Evolutionary conservation across 2,797 vertebrate genomes (phyloP).

Genomic region (Trachops cirrhosus): DNA sequence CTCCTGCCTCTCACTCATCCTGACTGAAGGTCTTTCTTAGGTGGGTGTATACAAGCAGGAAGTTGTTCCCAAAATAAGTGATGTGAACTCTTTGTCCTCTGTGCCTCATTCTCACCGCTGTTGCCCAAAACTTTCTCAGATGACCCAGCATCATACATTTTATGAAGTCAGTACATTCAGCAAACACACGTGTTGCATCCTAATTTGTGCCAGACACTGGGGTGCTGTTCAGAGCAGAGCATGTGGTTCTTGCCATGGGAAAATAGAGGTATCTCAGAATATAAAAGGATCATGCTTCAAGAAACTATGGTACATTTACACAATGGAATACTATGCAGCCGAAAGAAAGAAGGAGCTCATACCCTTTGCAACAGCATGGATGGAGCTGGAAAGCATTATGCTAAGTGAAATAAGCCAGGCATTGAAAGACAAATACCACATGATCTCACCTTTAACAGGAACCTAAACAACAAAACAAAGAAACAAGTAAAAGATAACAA

Average conservation of each 20-base stretch:
- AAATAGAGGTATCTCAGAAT: neutral
- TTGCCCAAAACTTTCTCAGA: neutral
- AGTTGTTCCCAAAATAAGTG: neutral
- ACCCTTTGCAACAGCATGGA: too few species aligned
- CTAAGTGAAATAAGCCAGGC: too few species aligned
- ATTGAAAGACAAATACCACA: too few species aligned
- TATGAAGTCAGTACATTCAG: neutral
- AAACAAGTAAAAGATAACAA: too few species aligned
- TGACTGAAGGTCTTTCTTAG: neutral
- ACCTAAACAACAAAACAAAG: too few species aligned
- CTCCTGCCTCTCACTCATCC: neutral
- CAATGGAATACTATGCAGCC: too few species aligned
- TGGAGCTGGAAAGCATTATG: too few species aligned
- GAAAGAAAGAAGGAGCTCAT: too few species aligned
- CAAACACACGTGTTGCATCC: accelerated
- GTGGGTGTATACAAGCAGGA: neutral
- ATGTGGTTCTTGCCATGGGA: accelerated
- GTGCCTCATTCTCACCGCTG: neutral
- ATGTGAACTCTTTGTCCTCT: neutral
- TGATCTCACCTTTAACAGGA: too few species aligned
- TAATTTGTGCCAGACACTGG: too few species aligned
- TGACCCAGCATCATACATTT: neutral
- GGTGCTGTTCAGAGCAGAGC: neutral
- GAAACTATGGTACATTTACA: too few species aligned
- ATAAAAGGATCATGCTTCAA: too few species aligned